Percentiles rank a stretch among this genome's conserved stretches.
These are phyloP conservation scores for Philonicus albiceps DNA, from an alignment of 2,888 invertebrate genomes.

Conservation along the genomic window DNA sequence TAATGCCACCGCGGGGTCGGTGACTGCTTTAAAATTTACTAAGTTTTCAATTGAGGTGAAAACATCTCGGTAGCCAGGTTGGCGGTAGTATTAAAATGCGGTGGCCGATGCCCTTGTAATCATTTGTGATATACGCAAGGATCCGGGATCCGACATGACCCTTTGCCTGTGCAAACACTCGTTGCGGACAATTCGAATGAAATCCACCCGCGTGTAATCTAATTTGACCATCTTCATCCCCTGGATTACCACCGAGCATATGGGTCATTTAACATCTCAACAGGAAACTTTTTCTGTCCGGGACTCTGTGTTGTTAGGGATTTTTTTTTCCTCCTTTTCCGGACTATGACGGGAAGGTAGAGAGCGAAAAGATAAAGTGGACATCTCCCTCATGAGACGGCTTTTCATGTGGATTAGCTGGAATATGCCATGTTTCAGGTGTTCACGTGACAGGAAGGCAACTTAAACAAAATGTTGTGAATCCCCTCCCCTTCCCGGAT, in stretches of 20 bases:
- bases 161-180: slow-evolving; percentile 31
- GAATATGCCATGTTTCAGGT: background rate
- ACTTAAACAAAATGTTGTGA: background rate
- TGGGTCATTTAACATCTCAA: slow-evolving; percentile 50
- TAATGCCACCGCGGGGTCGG: background rate
- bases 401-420: slow-evolving; percentile 9
- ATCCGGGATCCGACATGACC: background rate
- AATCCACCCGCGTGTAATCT: slow-evolving; percentile 46
- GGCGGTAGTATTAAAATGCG: background rate
- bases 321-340: background rate
- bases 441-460: background rate
- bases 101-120: slow-evolving; percentile 7
- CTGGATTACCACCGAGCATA: slow-evolving; percentile 45
- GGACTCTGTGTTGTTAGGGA: background rate
- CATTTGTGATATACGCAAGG: slow-evolving; percentile 12
- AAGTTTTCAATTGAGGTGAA: slow-evolving; percentile 15
- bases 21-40: background rate
- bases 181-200: slow-evolving; percentile 29
- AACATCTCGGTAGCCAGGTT: background rate
- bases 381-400: background rate
- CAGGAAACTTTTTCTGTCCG: slow-evolving; percentile 33
- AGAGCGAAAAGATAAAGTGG: background rate
- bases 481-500: background rate
- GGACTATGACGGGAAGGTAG: background rate
- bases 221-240: slow-evolving; percentile 49